These are phyloP conservation scores for Rhea pennata DNA, from an alignment of 2,113 vertebrate genomes.

Conservation along the genomic window DNA sequence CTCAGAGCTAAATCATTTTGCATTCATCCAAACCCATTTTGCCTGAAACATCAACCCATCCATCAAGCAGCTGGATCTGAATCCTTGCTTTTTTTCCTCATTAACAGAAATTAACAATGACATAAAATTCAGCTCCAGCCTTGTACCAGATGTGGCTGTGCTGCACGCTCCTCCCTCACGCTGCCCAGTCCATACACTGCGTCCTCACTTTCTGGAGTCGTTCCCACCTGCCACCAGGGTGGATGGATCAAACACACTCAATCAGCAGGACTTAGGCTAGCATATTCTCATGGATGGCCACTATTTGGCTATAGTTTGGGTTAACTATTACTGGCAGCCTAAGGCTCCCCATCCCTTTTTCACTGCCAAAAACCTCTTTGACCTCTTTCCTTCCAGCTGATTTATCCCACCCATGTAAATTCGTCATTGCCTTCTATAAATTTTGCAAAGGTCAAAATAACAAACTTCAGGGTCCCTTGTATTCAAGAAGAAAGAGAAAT, in stretches of 20 bases:
- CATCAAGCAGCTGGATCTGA: neutral
- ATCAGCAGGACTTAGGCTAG: neutral
- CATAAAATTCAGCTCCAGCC: neutral
- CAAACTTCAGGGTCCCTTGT: neutral
- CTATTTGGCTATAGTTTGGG: too few species aligned
- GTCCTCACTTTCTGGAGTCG: neutral
- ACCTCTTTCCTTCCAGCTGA: neutral
- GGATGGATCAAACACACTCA: rapidly evolving
- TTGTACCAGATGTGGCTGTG: neutral
- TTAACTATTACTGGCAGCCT: neutral
- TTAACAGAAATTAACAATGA: neutral
- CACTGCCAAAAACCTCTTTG: neutral
- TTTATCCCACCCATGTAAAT: neutral
- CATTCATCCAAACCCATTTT: neutral
- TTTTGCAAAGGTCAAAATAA: neutral
- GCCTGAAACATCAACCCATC: neutral
- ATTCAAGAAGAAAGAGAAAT: neutral
- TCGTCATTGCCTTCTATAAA: rapidly evolving
- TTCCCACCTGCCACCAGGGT: neutral
- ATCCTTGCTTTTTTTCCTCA: neutral
- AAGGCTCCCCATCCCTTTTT: neutral
- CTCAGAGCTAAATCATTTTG: neutral
- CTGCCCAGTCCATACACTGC: neutral
- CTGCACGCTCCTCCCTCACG: neutral
- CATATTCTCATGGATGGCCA: neutral